Evolutionary conservation across 2,797 vertebrate species (phyloP).

Genomic region (Argentina silus): DNA sequence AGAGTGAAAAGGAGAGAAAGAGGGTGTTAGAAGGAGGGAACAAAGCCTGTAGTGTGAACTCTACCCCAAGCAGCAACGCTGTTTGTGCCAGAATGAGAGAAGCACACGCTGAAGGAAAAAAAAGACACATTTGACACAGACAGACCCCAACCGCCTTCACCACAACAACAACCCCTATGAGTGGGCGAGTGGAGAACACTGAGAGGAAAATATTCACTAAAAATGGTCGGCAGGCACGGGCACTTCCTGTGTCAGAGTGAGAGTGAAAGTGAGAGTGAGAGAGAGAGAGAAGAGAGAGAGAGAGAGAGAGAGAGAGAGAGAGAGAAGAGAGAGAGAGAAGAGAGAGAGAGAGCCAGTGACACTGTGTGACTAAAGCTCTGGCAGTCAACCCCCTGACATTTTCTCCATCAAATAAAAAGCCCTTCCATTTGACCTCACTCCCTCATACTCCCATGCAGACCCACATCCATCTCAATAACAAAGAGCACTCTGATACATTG

Average conservation of each 20-base stretch:
- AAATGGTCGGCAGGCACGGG: conserved; percentile 38
- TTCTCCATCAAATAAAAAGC: conserved; percentile 54
- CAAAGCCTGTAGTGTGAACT: conserved; percentile 69
- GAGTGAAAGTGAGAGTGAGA: too few species aligned
- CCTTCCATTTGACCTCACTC: conserved; percentile 54
- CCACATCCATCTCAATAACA: conserved; percentile 69
- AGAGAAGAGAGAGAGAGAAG: conserved; percentile 11
- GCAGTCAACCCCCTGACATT: conserved; percentile 62
- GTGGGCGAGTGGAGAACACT: conserved; percentile 31
- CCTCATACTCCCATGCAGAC: conserved; percentile 50
- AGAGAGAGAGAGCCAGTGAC: conserved; percentile 30
- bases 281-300: conserved; percentile 10
- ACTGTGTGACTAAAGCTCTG: conserved; percentile 47
- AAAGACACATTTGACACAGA: conserved; percentile 27
- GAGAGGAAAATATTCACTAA: conserved; percentile 51
- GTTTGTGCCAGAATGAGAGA: conserved; percentile 55
- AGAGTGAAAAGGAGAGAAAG: conserved; percentile 34
- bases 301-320: conserved; percentile 16
- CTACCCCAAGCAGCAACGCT: conserved; percentile 48
- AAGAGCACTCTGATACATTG: conserved; percentile 65
- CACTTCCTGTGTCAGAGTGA: conserved; percentile 64
- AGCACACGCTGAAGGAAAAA: conserved; percentile 36
- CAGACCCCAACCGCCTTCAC: conserved; percentile 26
- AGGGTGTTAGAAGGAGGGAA: conserved; percentile 59
- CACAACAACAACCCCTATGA: conserved; percentile 38